A percentile compares a stretch with the other conserved stretches of the same genome.
phyloP scores from a whole-genome alignment of 2,113 vertebrate genomes.

The Pontoporia blainvillei region DNA sequence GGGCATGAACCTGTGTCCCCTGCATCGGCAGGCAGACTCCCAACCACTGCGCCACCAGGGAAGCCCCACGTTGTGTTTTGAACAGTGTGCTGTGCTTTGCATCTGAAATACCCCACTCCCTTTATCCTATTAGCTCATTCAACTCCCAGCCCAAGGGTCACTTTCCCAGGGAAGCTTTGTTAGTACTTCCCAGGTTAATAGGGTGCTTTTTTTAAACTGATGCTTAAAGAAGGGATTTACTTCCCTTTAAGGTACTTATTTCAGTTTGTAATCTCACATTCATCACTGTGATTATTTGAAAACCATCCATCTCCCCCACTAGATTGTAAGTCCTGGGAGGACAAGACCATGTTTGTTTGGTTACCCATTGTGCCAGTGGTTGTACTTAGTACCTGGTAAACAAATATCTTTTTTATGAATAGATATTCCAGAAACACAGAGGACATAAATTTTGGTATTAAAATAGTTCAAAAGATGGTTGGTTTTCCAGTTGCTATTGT shows the following conservation, averaged over 20 bases:
- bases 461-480: not conserved
- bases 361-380: not conserved
- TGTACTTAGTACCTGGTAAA: not conserved
- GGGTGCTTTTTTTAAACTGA: not conserved
- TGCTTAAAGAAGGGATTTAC: not conserved
- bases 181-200: not conserved
- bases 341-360: not conserved
- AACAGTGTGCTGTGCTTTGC: not conserved
- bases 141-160: not conserved
- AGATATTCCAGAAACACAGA: not conserved
- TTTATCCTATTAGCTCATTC: not conserved
- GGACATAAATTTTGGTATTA: not conserved
- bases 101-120: not conserved
- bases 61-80: too few species aligned
- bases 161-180: not conserved
- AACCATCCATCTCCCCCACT: not conserved
- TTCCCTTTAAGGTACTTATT: not conserved
- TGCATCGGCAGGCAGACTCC: too few species aligned
- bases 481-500: not conserved
- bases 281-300: not conserved
- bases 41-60: too few species aligned
- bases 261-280: not conserved
- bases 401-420: not conserved
- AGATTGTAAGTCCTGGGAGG: too few species aligned
- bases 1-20: too few species aligned